A percentile compares a stretch with the other conserved stretches of the same genome.
Evolutionary conservation across 2,888 invertebrate genomes (phyloP).

Genomic region (Leucozona laternaria): DNA sequence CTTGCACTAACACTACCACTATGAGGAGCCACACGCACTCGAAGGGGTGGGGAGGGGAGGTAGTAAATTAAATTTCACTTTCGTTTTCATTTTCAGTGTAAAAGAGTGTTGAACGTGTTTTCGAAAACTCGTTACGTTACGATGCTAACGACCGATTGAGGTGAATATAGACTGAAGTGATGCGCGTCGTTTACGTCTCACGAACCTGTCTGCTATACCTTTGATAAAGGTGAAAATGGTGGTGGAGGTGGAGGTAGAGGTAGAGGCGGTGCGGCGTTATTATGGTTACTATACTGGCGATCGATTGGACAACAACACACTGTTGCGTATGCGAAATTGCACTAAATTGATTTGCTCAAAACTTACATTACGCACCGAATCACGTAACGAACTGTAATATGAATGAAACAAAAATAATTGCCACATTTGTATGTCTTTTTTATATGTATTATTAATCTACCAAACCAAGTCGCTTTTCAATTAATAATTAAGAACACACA

Average conservation of each 20-base stretch:
- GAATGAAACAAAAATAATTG: background rate
- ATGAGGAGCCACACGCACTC: conserved; percentile 23
- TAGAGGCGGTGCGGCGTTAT: background rate
- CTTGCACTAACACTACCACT: background rate
- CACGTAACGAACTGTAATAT: conserved; percentile 1
- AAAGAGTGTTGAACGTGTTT: conserved; percentile 40
- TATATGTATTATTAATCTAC: background rate
- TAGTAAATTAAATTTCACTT: conserved; percentile 67
- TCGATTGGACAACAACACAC: conserved; percentile 39
- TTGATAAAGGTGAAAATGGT: background rate
- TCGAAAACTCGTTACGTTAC: conserved; percentile 58
- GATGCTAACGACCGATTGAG: conserved; percentile 66
- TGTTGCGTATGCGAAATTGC: conserved; percentile 64
- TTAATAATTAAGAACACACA: conserved; percentile 48
- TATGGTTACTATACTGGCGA: background rate
- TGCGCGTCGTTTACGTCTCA: conserved; percentile 13
- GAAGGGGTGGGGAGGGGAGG: conserved; percentile 4
- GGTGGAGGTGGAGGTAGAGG: background rate
- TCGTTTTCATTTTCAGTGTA: conserved; percentile 54
- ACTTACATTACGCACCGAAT: conserved; percentile 13
- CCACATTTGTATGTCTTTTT: conserved; percentile 1
- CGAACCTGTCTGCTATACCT: background rate
- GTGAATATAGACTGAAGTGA: conserved; percentile 44
- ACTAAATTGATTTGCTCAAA: conserved; percentile 44
- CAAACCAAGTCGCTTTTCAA: conserved; percentile 17